Evolutionary conservation across 1,140 invertebrate genomes (phyloP).

Genomic region (Drosophila tsacasi): DNA sequence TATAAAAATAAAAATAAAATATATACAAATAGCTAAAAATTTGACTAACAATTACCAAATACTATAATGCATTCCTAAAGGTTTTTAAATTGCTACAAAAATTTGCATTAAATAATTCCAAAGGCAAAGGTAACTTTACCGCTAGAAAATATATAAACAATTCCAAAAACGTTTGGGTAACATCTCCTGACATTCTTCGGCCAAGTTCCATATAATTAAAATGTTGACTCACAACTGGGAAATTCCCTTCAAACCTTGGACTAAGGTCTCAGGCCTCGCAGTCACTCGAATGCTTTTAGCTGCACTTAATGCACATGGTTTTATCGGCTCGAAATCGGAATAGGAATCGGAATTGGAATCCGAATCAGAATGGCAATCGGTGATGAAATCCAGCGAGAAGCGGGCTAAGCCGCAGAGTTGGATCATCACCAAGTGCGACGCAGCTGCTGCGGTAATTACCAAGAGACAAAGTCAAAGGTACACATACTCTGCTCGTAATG

Average conservation of each 20-base stretch:
- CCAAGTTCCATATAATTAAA: conserved; percentile 1
- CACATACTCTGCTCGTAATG: background rate
- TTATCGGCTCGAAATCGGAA: conserved; percentile 37
- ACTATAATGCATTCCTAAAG: background rate
- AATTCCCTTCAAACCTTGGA: conserved; percentile 5
- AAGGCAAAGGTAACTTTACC: background rate
- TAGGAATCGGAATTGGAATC: conserved; percentile 5
- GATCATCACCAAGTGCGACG: conserved; percentile 37
- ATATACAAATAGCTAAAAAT: too few species aligned
- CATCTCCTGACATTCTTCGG: background rate
- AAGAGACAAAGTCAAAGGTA: conserved; percentile 41
- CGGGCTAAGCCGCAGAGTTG: conserved; percentile 27
- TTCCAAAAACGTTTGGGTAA: background rate
- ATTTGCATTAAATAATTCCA: background rate
- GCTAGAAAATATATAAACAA: conserved; percentile 1
- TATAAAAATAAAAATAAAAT: too few species aligned
- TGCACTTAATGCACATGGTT: conserved; percentile 30
- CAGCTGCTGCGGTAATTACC: conserved; percentile 11
- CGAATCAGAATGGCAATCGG: background rate
- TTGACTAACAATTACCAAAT: background rate
- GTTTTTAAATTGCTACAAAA: background rate
- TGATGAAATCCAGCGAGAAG: conserved; percentile 32
- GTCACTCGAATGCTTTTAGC: conserved; percentile 25
- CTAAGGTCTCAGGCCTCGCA: conserved; percentile 1
- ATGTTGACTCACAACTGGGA: conserved; percentile 15